A percentile compares a stretch with the other conserved stretches of the same genome.
These are phyloP conservation scores for Palythoa grandis DNA, from an alignment of 92 coral and sea anemone genomes.

Conservation along the genomic window DNA sequence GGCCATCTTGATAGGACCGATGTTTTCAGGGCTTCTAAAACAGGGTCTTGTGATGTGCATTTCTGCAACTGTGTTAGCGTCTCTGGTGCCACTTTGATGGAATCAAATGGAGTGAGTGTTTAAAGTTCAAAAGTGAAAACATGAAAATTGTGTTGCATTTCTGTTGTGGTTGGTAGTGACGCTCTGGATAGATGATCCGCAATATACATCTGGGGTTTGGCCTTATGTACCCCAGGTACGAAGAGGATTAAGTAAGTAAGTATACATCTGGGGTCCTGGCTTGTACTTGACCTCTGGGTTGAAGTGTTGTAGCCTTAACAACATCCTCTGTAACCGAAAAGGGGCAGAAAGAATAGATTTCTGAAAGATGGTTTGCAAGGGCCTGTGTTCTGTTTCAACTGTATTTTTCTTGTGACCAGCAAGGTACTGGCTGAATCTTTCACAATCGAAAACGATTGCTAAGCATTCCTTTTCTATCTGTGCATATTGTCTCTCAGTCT, in stretches of 20 bases:
- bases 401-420: conserved; percentile 25
- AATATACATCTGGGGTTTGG: conserved; percentile 31
- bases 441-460: conserved; percentile 26
- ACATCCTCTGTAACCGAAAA: conserved; percentile 41
- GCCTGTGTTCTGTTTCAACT: conserved; percentile 48
- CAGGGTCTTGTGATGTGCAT: conserved; percentile 46
- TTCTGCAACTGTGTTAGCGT: conserved; percentile 47
- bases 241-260: too few species aligned
- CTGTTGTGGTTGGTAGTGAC: conserved; percentile 20
- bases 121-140: conserved; percentile 54
- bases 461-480: conserved; percentile 7
- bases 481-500: not conserved
- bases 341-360: conserved; percentile 41
- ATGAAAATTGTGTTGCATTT: conserved; percentile 32
- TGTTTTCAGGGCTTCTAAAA: not conserved
- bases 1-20: conserved; percentile 51
- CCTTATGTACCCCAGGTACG: too few species aligned
- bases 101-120: conserved; percentile 34
- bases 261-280: conserved; percentile 42
- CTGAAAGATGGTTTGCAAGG: conserved; percentile 40
- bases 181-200: conserved; percentile 51
- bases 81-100: conserved; percentile 41
- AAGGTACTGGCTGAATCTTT: conserved; percentile 48
- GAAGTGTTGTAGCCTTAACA: conserved; percentile 29
- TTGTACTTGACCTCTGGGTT: conserved; percentile 42